These are phyloP conservation scores for Psettodes erumei DNA, from an alignment of 2,113 vertebrate species.

Conservation along the genomic window DNA sequence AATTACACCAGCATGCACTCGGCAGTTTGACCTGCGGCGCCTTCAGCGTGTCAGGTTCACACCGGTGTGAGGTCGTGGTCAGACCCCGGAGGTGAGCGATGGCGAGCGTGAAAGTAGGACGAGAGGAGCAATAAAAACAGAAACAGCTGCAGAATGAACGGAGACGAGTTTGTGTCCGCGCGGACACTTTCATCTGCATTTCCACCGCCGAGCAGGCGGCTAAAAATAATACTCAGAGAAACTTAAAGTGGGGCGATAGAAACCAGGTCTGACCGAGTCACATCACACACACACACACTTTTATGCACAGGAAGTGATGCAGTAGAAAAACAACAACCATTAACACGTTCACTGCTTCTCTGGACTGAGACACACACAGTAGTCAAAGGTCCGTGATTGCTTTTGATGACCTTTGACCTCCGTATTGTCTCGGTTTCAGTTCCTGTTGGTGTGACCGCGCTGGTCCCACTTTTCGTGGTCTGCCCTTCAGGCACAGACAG, in stretches of 20 bases:
- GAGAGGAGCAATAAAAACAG: not conserved
- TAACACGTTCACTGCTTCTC: too few relatives aligned
- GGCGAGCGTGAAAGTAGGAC: not conserved
- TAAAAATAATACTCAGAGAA: constrained; percentile 54
- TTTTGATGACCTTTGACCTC: too few relatives aligned
- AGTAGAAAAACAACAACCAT: not conserved
- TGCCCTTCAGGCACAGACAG: too few relatives aligned
- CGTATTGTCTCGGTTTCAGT: too few relatives aligned
- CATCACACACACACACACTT: not conserved
- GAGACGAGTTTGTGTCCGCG: not conserved
- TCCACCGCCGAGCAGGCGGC: not conserved
- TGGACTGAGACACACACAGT: too few relatives aligned
- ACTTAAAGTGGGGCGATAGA: constrained; percentile 50
- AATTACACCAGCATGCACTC: not conserved
- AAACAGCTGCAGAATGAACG: not conserved
- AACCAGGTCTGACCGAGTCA: constrained; percentile 39
- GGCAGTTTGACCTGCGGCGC: not conserved
- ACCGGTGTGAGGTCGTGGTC: too few relatives aligned
- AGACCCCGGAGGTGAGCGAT: too few relatives aligned
- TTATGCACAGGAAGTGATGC: not conserved
- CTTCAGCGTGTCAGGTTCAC: not conserved
- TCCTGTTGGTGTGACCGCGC: too few relatives aligned
- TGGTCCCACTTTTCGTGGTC: too few relatives aligned
- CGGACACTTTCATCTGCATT: not conserved
- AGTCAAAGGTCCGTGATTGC: too few relatives aligned